Evolutionary conservation across 2,888 invertebrate species (phyloP), one percentile per base, ranked within the genome.

Genomic region (Mythimna loreyi): DNA sequence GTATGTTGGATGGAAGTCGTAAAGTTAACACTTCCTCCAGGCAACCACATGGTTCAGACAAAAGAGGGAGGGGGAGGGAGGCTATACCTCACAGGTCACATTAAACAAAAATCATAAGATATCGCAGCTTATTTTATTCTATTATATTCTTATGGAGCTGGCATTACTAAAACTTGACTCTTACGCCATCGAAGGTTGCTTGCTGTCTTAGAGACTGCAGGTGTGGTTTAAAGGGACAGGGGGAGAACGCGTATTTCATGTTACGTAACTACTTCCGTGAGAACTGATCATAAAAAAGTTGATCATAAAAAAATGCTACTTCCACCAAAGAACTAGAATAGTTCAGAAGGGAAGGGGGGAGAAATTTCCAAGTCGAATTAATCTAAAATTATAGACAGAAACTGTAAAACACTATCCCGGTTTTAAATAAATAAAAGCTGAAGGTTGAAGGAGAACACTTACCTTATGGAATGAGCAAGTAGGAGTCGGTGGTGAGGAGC

Each of bases 401-500:
- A 50, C 28, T 23, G 3, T 7, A 6, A 59, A 33, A 23, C 9
- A 8, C 3, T 43, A 28, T 36, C 25, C 25, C 2, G 7, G 21
- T 6, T 33, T 3, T n/a, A 21, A 23, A 25, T n/a, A 21, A 23
- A 25, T 53, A 19, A 28, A 21, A 43, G 3, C 3, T 0, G 1
- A 0, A 56, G 1, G 33, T 1, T 25, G 23, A 47, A 57, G 30
- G 4, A 19, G 23, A 30, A 23, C 30, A 60, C 69, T 11, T 65
- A 75, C 64, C 64, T 75, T 64, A 19, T n/a, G n/a, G 3, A 58
- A 21, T 16, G 9, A 57, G 57, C 64, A 53, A 57, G 36, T 1
- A 19, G 7, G 13, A n/a, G 3, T 11, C 2, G 23, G 33, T 21
- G 36, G 3, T 45, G 25, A 25, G 61, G 28, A 30, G 55, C 13